Percentiles rank a stretch among this genome's conserved stretches.
phyloP scores from a whole-genome alignment of 2,888 invertebrate genomes.

The Drosophila koepferae region DNA sequence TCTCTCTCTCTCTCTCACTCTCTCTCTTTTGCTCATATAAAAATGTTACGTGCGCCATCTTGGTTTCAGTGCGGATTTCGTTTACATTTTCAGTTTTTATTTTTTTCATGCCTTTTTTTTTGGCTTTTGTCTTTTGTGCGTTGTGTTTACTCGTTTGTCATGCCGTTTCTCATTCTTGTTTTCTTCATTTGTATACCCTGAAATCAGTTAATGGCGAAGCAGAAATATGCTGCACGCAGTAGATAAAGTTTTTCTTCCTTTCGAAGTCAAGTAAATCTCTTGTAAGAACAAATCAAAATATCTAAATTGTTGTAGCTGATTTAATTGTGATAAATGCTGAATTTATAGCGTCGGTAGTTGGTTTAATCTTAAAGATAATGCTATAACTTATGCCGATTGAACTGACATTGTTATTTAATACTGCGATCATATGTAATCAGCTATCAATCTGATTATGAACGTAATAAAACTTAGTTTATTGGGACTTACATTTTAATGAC shows the following conservation, averaged over 20 bases:
- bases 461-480: no score
- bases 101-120: slow-evolving; percentile 7
- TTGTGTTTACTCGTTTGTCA: slow-evolving; percentile 49
- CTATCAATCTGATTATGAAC: no score
- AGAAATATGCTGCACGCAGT: slow-evolving; percentile 1
- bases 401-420: no score
- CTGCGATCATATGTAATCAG: no score
- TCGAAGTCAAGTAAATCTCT: neutral
- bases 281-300: neutral
- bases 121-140: slow-evolving; percentile 32
- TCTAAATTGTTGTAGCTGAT: neutral
- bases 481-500: no score
- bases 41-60: slow-evolving; percentile 37
- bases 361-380: no score
- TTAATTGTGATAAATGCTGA: neutral
- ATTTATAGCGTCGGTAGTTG: no score
- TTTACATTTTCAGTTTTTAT: slow-evolving; percentile 7
- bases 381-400: no score
- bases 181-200: slow-evolving; percentile 18
- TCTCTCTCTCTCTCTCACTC: neutral
- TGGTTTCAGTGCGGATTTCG: slow-evolving; percentile 20
- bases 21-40: neutral
- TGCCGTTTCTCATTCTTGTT: slow-evolving; percentile 23
- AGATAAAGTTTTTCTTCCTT: slow-evolving; percentile 4
- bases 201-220: slow-evolving; percentile 1